phyloP scores from a whole-genome alignment of 2,888 invertebrate species.

The Chrysotoxum bicinctum region DNA sequence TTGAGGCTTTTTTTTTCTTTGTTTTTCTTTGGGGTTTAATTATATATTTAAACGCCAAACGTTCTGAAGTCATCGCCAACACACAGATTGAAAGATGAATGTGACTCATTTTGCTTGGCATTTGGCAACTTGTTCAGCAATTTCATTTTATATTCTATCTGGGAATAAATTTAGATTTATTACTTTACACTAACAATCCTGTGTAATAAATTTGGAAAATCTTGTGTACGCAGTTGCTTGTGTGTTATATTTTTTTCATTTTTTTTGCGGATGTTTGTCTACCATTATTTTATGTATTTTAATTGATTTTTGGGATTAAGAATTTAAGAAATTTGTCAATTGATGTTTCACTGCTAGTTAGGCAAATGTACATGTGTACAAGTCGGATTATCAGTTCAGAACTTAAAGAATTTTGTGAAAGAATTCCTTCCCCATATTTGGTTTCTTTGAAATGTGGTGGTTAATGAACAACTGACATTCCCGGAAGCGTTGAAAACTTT shows the following conservation, averaged over 20 bases:
- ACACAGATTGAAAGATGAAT: background rate
- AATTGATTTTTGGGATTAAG: background rate
- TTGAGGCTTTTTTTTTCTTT: background rate
- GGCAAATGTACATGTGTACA: too few species aligned
- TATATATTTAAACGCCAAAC: constrained; percentile 1
- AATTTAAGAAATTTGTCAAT: background rate
- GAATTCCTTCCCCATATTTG: too few species aligned
- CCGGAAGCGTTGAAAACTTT: too few species aligned
- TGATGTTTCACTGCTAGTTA: too few species aligned
- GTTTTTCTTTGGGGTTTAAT: background rate
- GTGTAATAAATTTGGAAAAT: background rate
- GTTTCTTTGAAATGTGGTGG: too few species aligned
- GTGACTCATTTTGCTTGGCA: constrained; percentile 18
- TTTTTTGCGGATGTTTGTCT: background rate
- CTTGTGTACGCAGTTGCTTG: background rate
- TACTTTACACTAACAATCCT: background rate
- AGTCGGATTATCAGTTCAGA: too few species aligned
- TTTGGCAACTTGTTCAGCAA: constrained; percentile 10
- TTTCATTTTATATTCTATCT: background rate
- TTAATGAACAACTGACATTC: too few species aligned
- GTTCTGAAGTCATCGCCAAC: background rate
- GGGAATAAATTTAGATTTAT: constrained; percentile 7
- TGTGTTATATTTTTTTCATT: background rate
- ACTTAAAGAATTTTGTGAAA: too few species aligned
- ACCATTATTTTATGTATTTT: background rate